Evolutionary conservation across 2,797 vertebrate genomes (phyloP), one percentile per base, ranked within the genome.

Genomic region (Microctenopoma lineatum): DNA sequence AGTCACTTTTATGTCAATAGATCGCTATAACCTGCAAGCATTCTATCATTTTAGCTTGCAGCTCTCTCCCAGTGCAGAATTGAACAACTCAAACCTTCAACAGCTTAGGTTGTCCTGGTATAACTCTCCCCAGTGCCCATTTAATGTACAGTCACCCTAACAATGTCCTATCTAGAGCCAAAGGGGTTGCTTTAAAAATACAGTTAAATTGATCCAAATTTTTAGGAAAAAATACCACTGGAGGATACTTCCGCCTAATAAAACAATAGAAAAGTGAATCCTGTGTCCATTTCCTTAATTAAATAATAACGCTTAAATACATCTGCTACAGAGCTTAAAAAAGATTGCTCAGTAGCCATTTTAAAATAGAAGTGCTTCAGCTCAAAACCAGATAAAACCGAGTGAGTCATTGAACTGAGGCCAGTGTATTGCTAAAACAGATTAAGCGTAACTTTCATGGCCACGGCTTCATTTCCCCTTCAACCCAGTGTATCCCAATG

Each of bases 391-490:
- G 80, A 86, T 89, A 83, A 88, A 88, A 65, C 16, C 0, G 57
- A 81, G 52, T 70, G 79, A 86, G 74, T 83, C 77, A 81, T 57
- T 85, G 75, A 87, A 76, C 77, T 72, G 61, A 68, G 75, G 80
- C 81, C 74, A 74, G 70, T 73, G 52, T 86, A 83, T 87, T 69
- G 57, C 81, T 76, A 79, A 86, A 90, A 87, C 80, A 90, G 87
- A 89, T 88, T 89, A 88, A 84, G 84, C 72, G 66, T 70, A 90
- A 91, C 85, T 90, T 90, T 90, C 83, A 90, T 87, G 84, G 81
- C 85, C 67, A 71, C 25, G 52, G 75, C 82, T 90, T 87, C 59
- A 75, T 90, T 89, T 88, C 84, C 85, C 79, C 85, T 86, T 85
- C 87, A 81, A 81, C 81, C 80, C 67, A 74, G 78, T 69, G 79